phyloP scores from a whole-genome alignment of 1,140 invertebrate species.

The Bombyx mandarina region DNA sequence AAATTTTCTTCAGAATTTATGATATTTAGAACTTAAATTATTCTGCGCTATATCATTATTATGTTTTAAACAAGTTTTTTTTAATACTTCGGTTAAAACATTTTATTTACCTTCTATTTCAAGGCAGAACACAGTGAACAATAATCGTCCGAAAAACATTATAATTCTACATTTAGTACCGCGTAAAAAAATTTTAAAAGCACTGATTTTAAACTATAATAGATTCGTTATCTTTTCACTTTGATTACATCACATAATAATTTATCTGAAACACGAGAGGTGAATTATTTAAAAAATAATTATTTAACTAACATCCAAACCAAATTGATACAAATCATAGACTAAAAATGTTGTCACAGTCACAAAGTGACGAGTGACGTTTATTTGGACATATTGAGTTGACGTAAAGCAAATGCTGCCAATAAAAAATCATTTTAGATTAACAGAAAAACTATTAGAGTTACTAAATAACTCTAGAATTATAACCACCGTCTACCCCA shows the following conservation, averaged over 20 bases:
- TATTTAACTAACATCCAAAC: conserved; percentile 58
- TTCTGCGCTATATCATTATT: no score
- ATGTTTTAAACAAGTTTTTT: background rate
- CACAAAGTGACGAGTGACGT: no score
- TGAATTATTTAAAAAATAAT: conserved; percentile 63
- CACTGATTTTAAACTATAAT: conserved; percentile 45
- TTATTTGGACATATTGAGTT: no score
- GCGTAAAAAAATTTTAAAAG: conserved; percentile 39
- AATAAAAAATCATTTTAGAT: no score
- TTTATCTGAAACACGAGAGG: conserved; percentile 52
- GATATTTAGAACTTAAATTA: background rate
- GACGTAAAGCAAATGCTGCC: no score
- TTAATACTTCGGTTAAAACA: background rate
- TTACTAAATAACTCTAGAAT: no score
- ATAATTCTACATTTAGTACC: conserved; percentile 61
- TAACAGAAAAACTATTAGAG: no score
- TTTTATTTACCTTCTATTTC: conserved; percentile 59
- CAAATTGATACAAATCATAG: conserved; percentile 57
- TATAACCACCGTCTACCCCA: no score
- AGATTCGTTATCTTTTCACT: conserved; percentile 47
- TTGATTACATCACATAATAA: conserved; percentile 47
- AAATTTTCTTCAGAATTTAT: background rate
- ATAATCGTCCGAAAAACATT: conserved; percentile 59
- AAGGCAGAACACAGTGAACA: conserved; percentile 57
- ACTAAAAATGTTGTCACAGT: conserved; percentile 22